Percentiles rank a stretch among this genome's conserved stretches.
Evolutionary conservation across 2,797 vertebrate species (phyloP).

Genomic region (Glossophaga mutica): DNA sequence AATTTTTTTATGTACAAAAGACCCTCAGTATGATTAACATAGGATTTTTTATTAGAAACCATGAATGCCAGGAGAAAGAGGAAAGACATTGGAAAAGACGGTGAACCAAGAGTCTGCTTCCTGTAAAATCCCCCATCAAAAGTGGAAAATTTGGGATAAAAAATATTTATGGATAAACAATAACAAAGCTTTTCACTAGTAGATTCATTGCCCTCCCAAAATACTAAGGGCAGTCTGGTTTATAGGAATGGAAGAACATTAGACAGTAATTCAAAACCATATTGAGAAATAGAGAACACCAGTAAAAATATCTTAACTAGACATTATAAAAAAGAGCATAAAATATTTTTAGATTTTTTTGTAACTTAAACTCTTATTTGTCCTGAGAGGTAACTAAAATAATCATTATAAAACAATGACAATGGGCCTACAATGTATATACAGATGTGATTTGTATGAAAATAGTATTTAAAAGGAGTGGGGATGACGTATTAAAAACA

Average conservation of each 20-base stretch:
- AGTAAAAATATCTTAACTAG: not conserved
- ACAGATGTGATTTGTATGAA: not conserved
- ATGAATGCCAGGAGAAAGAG: not conserved
- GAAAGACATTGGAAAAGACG: not conserved
- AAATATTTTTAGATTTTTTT: not conserved
- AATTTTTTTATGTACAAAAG: not conserved
- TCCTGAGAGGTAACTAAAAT: not conserved
- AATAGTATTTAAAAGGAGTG: not conserved
- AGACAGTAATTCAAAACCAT: not conserved
- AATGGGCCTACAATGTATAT: not conserved
- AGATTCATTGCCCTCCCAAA: not conserved
- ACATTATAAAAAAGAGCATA: not conserved
- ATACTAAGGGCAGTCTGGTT: not conserved
- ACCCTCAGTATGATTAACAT: not conserved
- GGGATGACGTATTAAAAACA: not conserved
- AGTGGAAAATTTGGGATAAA: not conserved
- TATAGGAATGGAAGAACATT: not conserved
- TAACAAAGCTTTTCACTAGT: not conserved
- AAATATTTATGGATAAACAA: not conserved
- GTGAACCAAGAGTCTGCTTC: not conserved
- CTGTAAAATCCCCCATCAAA: not conserved
- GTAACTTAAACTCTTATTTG: not conserved
- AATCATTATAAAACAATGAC: not conserved
- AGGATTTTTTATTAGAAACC: not conserved
- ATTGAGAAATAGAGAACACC: not conserved